These are phyloP conservation scores for Lacanobia oleracea DNA, from an alignment of 2,888 invertebrate genomes.

Conservation along the genomic window DNA sequence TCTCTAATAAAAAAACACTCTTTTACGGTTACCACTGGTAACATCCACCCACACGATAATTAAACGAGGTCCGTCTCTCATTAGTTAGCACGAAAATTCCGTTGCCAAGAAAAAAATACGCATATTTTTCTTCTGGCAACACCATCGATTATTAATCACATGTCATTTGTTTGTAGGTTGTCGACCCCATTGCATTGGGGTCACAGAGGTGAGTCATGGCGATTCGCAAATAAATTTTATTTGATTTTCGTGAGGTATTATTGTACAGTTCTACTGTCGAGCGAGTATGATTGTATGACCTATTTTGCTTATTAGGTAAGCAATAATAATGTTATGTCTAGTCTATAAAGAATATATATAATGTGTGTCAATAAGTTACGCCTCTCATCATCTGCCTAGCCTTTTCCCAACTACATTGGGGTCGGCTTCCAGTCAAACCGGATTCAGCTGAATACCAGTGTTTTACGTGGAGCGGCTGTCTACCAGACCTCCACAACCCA, in stretches of 20 bases:
- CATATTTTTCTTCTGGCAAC: constrained; percentile 25
- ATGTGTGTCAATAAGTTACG: too few relatives aligned
- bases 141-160: constrained; percentile 43
- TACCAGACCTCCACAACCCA: too few relatives aligned
- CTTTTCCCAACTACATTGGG: too few relatives aligned
- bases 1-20: neutral
- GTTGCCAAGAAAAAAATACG: constrained; percentile 32
- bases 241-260: constrained; percentile 8
- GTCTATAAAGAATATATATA: neutral
- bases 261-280: neutral
- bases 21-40: constrained; percentile 43
- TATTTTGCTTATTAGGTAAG: constrained; percentile 26
- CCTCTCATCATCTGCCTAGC: too few relatives aligned
- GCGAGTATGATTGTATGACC: constrained; percentile 10
- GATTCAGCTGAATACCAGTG: too few relatives aligned
- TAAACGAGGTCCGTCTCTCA: constrained; percentile 45
- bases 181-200: constrained; percentile 45
- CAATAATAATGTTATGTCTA: neutral
- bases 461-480: too few relatives aligned
- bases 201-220: constrained; percentile 34
- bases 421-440: too few relatives aligned
- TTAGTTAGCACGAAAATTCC: constrained; percentile 45
- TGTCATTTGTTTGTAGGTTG: constrained; percentile 51
- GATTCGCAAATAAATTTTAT: constrained; percentile 41
- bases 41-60: constrained; percentile 48